phyloP scores from a whole-genome alignment of 1,140 invertebrate genomes.

The Aphelinus certus region DNA sequence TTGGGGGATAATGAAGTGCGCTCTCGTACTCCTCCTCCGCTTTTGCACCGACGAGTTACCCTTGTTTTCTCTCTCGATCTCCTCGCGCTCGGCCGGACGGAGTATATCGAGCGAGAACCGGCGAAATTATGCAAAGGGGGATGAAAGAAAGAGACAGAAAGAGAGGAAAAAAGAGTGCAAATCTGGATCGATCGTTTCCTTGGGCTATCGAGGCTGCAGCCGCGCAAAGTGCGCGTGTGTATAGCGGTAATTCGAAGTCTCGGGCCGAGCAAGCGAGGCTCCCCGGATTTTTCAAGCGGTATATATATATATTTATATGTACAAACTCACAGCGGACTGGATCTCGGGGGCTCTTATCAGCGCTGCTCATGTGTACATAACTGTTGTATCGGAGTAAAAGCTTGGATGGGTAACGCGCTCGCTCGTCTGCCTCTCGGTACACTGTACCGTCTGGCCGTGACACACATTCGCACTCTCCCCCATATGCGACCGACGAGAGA shows the following conservation, averaged over 20 bases:
- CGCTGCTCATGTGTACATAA: conserved; percentile 7
- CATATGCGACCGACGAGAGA: conserved; percentile 36
- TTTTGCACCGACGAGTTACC: background rate
- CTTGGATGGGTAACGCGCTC: conserved; percentile 50
- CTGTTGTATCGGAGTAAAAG: conserved; percentile 47
- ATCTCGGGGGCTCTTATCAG: background rate
- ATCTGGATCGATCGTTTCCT: too few relatives aligned
- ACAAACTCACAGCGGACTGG: too few relatives aligned
- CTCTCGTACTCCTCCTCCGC: conserved; percentile 16
- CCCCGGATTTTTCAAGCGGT: conserved; percentile 16
- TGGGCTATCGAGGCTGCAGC: too few relatives aligned
- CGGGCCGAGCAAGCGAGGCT: too few relatives aligned
- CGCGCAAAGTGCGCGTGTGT: too few relatives aligned
- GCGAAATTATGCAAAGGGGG: too few relatives aligned
- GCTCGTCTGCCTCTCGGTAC: conserved; percentile 37
- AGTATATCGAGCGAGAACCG: too few relatives aligned
- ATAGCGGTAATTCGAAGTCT: too few relatives aligned
- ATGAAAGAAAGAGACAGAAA: too few relatives aligned
- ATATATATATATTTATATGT: too few relatives aligned
- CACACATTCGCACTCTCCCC: conserved; percentile 48
- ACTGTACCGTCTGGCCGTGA: conserved; percentile 55
- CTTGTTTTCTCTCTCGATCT: conserved; percentile 24
- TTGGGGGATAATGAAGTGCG: conserved; percentile 31
- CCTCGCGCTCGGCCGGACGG: background rate
- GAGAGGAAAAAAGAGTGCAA: too few relatives aligned